phyloP scores from a whole-genome alignment of 2,888 invertebrate genomes.

The Eupithecia subfuscata region DNA sequence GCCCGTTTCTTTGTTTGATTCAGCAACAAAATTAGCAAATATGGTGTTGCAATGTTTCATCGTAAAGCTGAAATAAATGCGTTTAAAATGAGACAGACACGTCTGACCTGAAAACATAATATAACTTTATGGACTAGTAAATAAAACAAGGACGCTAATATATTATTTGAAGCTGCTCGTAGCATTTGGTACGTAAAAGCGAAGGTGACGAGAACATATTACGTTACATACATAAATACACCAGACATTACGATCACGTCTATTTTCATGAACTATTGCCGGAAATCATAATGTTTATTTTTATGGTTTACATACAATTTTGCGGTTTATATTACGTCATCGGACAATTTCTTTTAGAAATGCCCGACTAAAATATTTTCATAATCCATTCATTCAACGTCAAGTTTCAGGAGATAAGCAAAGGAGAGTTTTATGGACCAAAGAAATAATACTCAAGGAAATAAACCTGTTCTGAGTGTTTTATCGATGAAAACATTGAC shows the following conservation, averaged over 20 bases:
- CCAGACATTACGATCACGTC: slow-evolving; percentile 17
- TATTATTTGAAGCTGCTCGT: neutral
- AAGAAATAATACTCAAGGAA: neutral
- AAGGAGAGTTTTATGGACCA: neutral
- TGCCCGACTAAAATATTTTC: neutral
- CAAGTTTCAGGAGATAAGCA: neutral
- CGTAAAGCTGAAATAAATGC: neutral
- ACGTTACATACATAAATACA: slow-evolving; percentile 18
- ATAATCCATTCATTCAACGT: neutral
- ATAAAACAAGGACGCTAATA: slow-evolving; percentile 18
- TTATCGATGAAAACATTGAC: neutral
- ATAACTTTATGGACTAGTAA: slow-evolving; percentile 1
- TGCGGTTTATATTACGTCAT: neutral
- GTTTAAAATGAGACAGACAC: neutral
- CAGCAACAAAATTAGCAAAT: neutral
- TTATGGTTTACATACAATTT: slow-evolving; percentile 9
- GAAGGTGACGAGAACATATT: slow-evolving; percentile 20
- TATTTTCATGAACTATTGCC: slow-evolving; percentile 18
- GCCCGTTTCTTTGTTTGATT: neutral
- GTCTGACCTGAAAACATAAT: slow-evolving; percentile 6
- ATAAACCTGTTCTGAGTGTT: too few relatives aligned
- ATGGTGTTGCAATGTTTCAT: neutral
- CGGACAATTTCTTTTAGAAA: neutral
- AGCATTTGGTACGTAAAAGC: slow-evolving; percentile 4
- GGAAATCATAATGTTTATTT: slow-evolving; percentile 16